Percentiles rank a stretch among this genome's conserved stretches.
These are phyloP conservation scores for Lepus americanus DNA, from an alignment of 2,113 vertebrate genomes.

Conservation along the genomic window DNA sequence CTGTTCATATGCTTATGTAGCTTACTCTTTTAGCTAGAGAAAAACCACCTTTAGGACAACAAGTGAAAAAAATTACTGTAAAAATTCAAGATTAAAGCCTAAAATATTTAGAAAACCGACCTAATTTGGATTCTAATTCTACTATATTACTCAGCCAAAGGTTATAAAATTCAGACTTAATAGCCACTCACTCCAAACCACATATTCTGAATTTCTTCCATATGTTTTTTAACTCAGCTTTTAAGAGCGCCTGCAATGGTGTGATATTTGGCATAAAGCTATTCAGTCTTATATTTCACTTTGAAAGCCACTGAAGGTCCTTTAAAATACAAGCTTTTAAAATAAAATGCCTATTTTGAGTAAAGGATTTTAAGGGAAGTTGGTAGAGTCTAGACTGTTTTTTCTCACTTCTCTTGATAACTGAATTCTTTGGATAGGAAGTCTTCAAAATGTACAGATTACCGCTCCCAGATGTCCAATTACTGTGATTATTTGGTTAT, in stretches of 20 bases:
- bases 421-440: neutral
- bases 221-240: conserved; percentile 30
- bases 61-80: neutral
- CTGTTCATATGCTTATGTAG: neutral
- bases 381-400: neutral
- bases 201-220: neutral
- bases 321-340: neutral
- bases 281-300: conserved; percentile 2
- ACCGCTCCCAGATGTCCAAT: neutral
- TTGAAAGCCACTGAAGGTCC: neutral
- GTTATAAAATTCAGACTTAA: neutral
- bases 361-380: neutral
- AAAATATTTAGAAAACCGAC: neutral
- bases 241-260: neutral
- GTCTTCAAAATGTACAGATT: neutral
- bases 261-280: conserved; percentile 28
- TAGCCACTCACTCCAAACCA: neutral
- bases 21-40: neutral
- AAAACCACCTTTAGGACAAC: neutral
- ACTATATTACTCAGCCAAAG: neutral
- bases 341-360: neutral
- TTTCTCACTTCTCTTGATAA: neutral
- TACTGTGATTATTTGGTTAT: neutral
- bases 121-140: neutral
- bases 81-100: neutral